Percentiles rank a stretch among this genome's conserved stretches.
Conservation (phyloP, 2,113 vertebrate genomes). For the Gallinago media region DNA sequence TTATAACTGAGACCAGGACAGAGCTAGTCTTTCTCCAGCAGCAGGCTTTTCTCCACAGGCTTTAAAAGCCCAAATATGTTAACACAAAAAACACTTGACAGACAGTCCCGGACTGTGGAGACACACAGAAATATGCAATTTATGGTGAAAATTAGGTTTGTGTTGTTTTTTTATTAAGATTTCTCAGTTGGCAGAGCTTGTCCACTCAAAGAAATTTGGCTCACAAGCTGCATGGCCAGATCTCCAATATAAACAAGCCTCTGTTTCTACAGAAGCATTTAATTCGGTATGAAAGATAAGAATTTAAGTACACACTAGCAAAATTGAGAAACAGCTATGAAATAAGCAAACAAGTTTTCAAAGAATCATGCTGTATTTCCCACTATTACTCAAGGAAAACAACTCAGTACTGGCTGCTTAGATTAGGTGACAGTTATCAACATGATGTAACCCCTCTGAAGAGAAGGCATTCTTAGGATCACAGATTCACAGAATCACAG, state of each 20-base stretch:
- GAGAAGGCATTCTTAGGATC: background rate
- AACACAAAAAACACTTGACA: background rate
- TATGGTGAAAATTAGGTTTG: background rate
- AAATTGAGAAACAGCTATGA: background rate
- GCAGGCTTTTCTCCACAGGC: background rate
- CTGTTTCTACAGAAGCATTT: constrained; percentile 58
- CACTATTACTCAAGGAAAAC: background rate
- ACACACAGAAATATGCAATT: background rate
- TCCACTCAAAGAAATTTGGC: constrained; percentile 51
- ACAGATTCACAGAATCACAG: no score
- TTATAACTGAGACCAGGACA: background rate
- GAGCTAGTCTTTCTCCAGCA: background rate
- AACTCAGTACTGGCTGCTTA: background rate
- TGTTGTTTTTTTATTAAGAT: constrained; percentile 28
- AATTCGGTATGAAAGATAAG: background rate
- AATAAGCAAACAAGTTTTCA: background rate
- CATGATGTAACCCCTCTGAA: background rate
- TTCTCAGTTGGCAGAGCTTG: constrained; percentile 42
- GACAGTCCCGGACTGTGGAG: background rate
- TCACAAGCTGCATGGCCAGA: constrained; percentile 34
- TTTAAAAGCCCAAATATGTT: background rate
- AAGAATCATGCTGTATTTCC: background rate
- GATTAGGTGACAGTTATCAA: background rate
- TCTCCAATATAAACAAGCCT: constrained; percentile 48
- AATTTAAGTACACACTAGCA: background rate